These are phyloP conservation scores for Cirrhinus mrigala DNA, from an alignment of 2,797 vertebrate genomes.

Conservation along the genomic window DNA sequence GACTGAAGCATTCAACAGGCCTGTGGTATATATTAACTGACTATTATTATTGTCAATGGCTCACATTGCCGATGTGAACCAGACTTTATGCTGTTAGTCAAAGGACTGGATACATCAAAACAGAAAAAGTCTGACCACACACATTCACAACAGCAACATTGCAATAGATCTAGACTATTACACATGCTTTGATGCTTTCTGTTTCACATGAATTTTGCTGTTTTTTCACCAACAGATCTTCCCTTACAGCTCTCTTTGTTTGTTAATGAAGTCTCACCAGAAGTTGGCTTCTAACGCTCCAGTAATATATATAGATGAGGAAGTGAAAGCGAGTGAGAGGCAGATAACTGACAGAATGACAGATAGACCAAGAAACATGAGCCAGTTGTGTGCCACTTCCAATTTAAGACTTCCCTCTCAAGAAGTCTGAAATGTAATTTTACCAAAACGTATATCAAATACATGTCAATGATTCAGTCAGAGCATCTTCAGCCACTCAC, in stretches of 20 bases:
- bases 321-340: conserved; percentile 6
- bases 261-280: conserved; percentile 23
- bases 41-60: not conserved
- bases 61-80: not conserved
- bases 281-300: conserved; percentile 22
- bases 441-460: not conserved
- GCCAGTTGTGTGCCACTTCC: conserved; percentile 3
- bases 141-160: not conserved
- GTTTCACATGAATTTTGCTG: not conserved
- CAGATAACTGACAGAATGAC: conserved; percentile 27
- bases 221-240: not conserved
- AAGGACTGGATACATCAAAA: not conserved
- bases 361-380: conserved; percentile 21
- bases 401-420: conserved; percentile 10
- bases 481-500: conserved; percentile 10
- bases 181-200: not conserved
- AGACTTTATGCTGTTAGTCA: not conserved
- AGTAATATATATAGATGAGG: conserved; percentile 29
- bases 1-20: too few relatives aligned
- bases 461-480: conserved; percentile 8
- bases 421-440: not conserved
- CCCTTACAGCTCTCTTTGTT: conserved; percentile 19
- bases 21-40: too few relatives aligned
- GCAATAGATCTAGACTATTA: not conserved
- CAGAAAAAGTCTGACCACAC: not conserved